Evolutionary conservation across 2,113 vertebrate species (phyloP), one percentile per base, ranked within the genome.

Genomic region (Bagarius yarrelli): DNA sequence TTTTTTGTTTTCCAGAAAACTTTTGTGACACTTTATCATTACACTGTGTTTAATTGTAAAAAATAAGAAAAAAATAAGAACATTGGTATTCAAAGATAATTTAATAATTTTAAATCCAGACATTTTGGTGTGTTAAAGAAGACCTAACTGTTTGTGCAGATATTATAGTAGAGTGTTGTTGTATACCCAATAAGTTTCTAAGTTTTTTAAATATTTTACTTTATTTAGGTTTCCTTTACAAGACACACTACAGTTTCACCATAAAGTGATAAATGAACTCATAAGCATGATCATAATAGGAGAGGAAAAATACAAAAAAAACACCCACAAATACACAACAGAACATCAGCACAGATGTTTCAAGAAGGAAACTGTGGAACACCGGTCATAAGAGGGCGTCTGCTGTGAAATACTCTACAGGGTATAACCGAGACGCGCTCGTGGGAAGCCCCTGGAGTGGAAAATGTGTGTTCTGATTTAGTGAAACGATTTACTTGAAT

Each of bases 1-100:
- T 83, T 83, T 86, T 79, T 82, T 82, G 73, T 83, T 86, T 73
- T 73, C 72, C 27, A 50, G 6, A 70, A 81, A 70, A 71, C 75
- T 81, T 83, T 81, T 32, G 47, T 59, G 69, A 52, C 27, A 0
- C 63, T 75, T 55, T 69, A 57, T 66, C 59, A 81, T 73, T 69
- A 76, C 74, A 70, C 40, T 85, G 36, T 78, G 52, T 70, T 78
- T 79, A 27, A 55, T 30, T 76, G 25, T 30, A 82, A 67, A 76
- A 53, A 40, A 34, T 61, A 76, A 85, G 76, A 16, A 77, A 30
- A 70, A 85, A 84, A 76, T 18, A 60, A 19, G 25, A 19, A 75
- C 80, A 57, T 14, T 6, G 3, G 3, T 40, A 40, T 4, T 40
- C 36, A 40, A 3, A 40, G 36, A 40, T 40, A 40, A 40, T 40